Evolutionary conservation across 2,888 invertebrate genomes (phyloP).

Genomic region (Hydrotaea diabolus): DNA sequence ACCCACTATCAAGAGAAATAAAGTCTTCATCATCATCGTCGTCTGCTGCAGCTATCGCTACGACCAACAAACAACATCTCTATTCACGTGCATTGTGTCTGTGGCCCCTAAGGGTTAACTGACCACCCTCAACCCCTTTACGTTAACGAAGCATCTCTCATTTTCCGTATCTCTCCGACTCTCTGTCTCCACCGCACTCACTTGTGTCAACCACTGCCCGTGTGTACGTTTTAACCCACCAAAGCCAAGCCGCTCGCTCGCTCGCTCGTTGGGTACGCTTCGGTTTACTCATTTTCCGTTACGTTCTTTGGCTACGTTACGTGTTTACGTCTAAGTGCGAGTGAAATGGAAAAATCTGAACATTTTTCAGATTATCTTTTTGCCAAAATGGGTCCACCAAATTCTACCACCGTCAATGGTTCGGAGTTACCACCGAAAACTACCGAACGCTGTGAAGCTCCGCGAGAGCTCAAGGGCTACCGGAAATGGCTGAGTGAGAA

Average conservation of each 20-base stretch:
- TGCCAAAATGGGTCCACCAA: constrained; percentile 89
- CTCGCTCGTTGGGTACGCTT: constrained; percentile 35
- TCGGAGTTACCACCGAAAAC: constrained; percentile 82
- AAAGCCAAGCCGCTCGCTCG: not conserved
- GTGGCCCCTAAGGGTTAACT: constrained; percentile 7
- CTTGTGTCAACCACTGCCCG: not conserved
- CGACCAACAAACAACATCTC: constrained; percentile 8
- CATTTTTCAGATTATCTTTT: constrained; percentile 90
- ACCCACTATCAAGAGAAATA: no score
- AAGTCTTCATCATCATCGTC: constrained; percentile 14
- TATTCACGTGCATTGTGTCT: constrained; percentile 42
- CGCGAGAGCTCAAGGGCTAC: constrained; percentile 85
- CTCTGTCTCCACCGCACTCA: not conserved
- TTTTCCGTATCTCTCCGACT: not conserved
- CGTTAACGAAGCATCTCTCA: constrained; percentile 1
- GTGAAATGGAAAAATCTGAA: constrained; percentile 84
- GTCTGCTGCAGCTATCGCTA: constrained; percentile 16
- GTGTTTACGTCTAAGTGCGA: constrained; percentile 38
- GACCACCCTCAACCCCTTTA: constrained; percentile 51
- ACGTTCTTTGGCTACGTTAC: constrained; percentile 31
- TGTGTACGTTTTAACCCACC: not conserved
- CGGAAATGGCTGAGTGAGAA: constrained; percentile 88
- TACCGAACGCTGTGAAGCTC: constrained; percentile 84
- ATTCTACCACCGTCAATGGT: constrained; percentile 81
- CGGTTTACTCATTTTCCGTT: constrained; percentile 36